Conservation (phyloP, 2,113 vertebrate genomes). For the Carassius carassius region DNA sequence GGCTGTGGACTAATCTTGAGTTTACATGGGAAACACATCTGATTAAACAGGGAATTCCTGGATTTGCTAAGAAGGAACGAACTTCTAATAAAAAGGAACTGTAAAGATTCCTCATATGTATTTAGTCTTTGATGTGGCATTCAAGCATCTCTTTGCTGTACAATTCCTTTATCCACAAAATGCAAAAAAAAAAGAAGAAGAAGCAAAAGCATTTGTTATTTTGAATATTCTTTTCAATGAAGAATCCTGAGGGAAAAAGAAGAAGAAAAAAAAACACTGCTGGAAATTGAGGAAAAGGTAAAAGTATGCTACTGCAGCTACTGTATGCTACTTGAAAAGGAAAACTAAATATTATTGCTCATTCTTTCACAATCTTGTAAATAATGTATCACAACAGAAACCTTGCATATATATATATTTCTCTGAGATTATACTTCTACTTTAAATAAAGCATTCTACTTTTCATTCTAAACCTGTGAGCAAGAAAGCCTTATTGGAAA, state of each 20-base stretch:
- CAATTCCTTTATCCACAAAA: background rate
- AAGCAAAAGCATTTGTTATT: background rate
- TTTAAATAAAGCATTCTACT: background rate
- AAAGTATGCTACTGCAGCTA: background rate
- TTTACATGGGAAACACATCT: constrained; percentile 32
- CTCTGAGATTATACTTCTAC: background rate
- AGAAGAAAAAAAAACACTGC: no score
- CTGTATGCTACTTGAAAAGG: background rate
- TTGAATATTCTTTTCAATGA: background rate
- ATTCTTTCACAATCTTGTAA: background rate
- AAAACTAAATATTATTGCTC: background rate
- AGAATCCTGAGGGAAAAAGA: background rate
- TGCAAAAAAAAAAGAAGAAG: background rate
- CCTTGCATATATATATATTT: background rate
- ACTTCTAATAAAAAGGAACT: constrained; percentile 14
- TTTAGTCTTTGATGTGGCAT: background rate
- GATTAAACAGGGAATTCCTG: constrained; percentile 42
- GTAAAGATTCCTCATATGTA: background rate
- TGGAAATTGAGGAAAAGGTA: background rate
- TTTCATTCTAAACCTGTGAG: background rate
- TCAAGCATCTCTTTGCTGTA: background rate
- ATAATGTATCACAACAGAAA: background rate
- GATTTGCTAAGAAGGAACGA: constrained; percentile 4
- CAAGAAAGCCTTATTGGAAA: background rate
- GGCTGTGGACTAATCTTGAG: constrained; percentile 29